Evolutionary conservation across 1,140 invertebrate genomes (phyloP), one percentile per base, ranked within the genome.

Genomic region (Drosophila pectinifera): DNA sequence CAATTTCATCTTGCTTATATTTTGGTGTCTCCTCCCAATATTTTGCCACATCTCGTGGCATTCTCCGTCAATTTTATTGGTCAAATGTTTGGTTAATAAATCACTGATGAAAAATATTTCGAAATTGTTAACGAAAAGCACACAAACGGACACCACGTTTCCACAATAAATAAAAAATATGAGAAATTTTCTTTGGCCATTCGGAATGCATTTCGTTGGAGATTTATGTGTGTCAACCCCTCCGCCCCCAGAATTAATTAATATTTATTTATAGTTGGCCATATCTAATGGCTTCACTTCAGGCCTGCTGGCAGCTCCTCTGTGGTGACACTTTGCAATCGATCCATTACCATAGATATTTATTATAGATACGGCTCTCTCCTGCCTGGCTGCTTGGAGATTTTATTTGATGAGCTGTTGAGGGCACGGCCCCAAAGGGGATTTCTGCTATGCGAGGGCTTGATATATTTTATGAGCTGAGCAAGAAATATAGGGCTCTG

Each of bases 51-150:
- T 57, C 26, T 58, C 38, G 57, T 41, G 51, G 64, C 22, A 69
- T 78, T 74, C 78, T 81, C 65, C 59, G 63, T 85, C 82, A 85
- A 88, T 82, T 81, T 86, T 75, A 88, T 88, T 82, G 61, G 61
- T 36, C 74, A 85, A 86, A 88, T 85, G 78, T 88, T 86, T 88
- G 75, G 38, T 59, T 57, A 65, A 86, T 86, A 88, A 88, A 86
- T 86, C 82, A 79, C 61, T 14, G 43, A 38, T 57, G 34, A 28
- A 42, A 58, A 72, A 61, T 65, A 49, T 64, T 55, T 51, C 42
- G 61, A 68, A 68, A 64, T 26, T 68, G 20, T 63, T 63, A 20
- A 43, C 54, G 18, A 73, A 54, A n/a, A 36, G 26, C 43, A 49
- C 5, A 73, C 45, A 53, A 2, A 48, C 22, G 41, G 11, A 22